Evolutionary conservation across 2,113 vertebrate genomes (phyloP), one percentile per base, ranked within the genome.

Genomic region (Pachypanchax playfairii): DNA sequence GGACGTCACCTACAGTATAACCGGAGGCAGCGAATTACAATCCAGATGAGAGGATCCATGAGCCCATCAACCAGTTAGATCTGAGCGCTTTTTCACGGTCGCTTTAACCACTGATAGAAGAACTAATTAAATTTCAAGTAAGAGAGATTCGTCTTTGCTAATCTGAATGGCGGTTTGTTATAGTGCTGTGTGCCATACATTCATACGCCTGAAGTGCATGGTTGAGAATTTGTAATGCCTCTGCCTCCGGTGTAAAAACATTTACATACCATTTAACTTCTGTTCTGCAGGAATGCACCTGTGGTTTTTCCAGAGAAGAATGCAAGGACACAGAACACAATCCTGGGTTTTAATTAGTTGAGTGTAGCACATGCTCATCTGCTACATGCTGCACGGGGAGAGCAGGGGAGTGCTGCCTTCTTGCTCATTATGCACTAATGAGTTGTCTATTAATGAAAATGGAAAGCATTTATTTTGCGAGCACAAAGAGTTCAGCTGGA

Each of bases 401-500:
- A 73, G 79, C 24, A 29, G 68, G 76, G 33, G 75, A 82, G 73
- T 56, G 67, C 78, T 70, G 85, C 79, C 74, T 79, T 87, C 80
- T 67, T 83, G 77, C 91, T 90, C 88, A 90, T 91, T 92, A 91
- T 76, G 85, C 55, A 75, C 89, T 90, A 92, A 92, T 92, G 91
- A 92, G 85, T 91, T 91, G 89, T 91, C 91, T 91, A 91, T 91
- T 91, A 92, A 91, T 92, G 89, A 92, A 91, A 91, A 91, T 86
- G 89, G 88, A 92, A 91, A 91, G 90, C 91, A 91, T 91, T 92
- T 91, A 91, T 91, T 92, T 90, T 89, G 85, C 31, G 71, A 87
- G 86, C 87, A 87, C 89, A 87, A 88, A 87, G 88, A 86, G 83
- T 91, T 90, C 85, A 86, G 85, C 79, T 86, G 89, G 89, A 92